A percentile compares a stretch with the other conserved stretches of the same genome.
phyloP scores from a whole-genome alignment of 2,113 vertebrate species.

The Eretmochelys imbricata region DNA sequence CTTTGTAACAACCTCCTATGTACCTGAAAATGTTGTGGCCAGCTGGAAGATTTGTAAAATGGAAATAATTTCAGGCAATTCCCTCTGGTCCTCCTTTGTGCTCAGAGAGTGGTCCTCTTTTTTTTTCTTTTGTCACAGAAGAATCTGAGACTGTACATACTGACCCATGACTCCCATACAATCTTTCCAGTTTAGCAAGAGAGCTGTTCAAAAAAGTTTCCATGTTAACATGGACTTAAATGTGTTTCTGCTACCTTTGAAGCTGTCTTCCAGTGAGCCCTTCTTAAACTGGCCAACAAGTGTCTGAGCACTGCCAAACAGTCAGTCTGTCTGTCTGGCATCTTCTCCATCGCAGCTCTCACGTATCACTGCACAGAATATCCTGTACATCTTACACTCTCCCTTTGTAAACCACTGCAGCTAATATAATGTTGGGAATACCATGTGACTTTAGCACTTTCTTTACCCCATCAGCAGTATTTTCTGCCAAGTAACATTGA shows the following conservation, averaged over 20 bases:
- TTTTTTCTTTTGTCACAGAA: not conserved
- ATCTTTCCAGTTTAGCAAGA: not conserved
- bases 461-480: not conserved
- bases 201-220: not conserved
- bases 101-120: not conserved
- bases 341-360: not conserved
- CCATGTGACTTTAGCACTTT: not conserved
- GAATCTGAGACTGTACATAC: not conserved
- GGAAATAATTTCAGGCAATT: not conserved
- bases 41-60: not conserved
- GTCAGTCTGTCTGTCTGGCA: not conserved
- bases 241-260: not conserved
- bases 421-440: not conserved
- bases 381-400: not conserved
- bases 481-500: not conserved
- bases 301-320: not conserved
- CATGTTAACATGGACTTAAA: not conserved
- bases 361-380: not conserved
- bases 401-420: not conserved
- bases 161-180: not conserved
- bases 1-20: no score
- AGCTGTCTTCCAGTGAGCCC: not conserved
- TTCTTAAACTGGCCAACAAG: not conserved
- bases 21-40: not conserved
- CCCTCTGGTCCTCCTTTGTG: not conserved